A percentile compares a stretch with the other conserved stretches of the same genome.
Evolutionary conservation across 2,888 invertebrate species (phyloP).

Genomic region (Lasioglossum pauxillum): DNA sequence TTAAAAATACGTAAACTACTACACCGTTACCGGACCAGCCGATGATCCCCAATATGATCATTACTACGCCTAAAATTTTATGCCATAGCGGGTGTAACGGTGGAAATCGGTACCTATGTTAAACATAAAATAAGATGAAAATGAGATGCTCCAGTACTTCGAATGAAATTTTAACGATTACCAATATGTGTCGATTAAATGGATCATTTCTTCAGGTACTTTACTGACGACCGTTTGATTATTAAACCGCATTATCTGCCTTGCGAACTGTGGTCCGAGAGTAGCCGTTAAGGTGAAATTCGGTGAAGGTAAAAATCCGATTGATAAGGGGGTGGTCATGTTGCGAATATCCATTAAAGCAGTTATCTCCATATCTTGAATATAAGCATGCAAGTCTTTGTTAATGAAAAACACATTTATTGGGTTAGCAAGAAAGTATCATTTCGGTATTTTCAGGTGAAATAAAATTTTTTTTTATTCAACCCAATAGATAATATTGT

Average conservation of each 20-base stretch:
- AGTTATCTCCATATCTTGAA: slow-evolving; percentile 26
- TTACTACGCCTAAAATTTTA: slow-evolving; percentile 90
- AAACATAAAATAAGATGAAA: slow-evolving; percentile 24
- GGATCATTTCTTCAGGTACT: slow-evolving; percentile 89
- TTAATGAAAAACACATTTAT: neutral
- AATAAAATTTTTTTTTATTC: too few species aligned
- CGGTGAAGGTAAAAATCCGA: neutral
- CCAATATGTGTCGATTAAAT: slow-evolving; percentile 89
- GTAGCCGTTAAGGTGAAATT: slow-evolving; percentile 52
- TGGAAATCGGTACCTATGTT: slow-evolving; percentile 86
- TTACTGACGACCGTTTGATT: slow-evolving; percentile 94
- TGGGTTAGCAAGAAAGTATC: too few species aligned
- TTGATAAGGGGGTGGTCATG: neutral
- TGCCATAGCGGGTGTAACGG: slow-evolving; percentile 87
- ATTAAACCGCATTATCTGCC: slow-evolving; percentile 77
- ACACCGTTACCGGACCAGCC: slow-evolving; percentile 90
- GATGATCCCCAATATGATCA: slow-evolving; percentile 90
- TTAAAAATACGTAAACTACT: slow-evolving; percentile 84
- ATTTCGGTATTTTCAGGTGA: too few species aligned
- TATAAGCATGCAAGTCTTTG: neutral
- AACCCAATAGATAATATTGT: neutral
- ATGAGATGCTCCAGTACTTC: neutral
- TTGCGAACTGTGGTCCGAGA: slow-evolving; percentile 76
- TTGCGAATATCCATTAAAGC: slow-evolving; percentile 9
- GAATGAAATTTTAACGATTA: slow-evolving; percentile 49